Conservation (phyloP, 2,888 invertebrate genomes). For the Coleophora deauratella region DNA sequence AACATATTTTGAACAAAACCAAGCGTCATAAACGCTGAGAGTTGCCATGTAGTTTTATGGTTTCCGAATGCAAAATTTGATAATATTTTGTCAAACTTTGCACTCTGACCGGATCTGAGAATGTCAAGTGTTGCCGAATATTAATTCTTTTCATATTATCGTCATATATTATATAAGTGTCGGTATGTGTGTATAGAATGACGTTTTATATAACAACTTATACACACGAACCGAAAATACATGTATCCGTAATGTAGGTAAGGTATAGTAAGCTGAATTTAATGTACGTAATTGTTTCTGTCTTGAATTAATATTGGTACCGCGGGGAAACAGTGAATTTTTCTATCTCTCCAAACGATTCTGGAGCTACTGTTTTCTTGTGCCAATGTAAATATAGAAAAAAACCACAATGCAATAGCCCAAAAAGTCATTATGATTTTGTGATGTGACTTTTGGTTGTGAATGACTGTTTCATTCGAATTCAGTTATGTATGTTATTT, state of each 20-base stretch:
- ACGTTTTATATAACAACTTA: slow-evolving; percentile 18
- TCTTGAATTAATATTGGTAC: slow-evolving; percentile 66
- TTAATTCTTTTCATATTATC: slow-evolving; percentile 69
- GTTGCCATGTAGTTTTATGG: slow-evolving; percentile 67
- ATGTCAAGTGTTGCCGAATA: slow-evolving; percentile 75
- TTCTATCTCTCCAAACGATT: slow-evolving; percentile 12
- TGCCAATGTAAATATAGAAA: slow-evolving; percentile 48
- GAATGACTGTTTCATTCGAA: slow-evolving; percentile 33
- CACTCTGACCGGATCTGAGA: slow-evolving; percentile 38
- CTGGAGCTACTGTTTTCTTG: slow-evolving; percentile 21
- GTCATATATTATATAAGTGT: slow-evolving; percentile 65
- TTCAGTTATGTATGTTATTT: slow-evolving; percentile 33
- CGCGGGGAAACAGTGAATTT: slow-evolving; percentile 18
- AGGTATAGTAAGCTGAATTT: slow-evolving; percentile 70
- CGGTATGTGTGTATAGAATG: slow-evolving; percentile 36
- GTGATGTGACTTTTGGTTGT: slow-evolving; percentile 45
- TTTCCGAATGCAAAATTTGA: slow-evolving; percentile 32
- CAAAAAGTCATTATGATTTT: slow-evolving; percentile 59
- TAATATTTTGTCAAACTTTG: slow-evolving; percentile 26
- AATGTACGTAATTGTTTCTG: slow-evolving; percentile 69
- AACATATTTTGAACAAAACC: slow-evolving; percentile 24
- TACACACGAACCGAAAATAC: slow-evolving; percentile 41
- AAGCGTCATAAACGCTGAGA: slow-evolving; percentile 35
- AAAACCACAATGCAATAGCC: slow-evolving; percentile 72
- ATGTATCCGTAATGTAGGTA: slow-evolving; percentile 68